These are phyloP conservation scores for Campoplex nolae DNA, from an alignment of 2,888 invertebrate species.

Conservation along the genomic window DNA sequence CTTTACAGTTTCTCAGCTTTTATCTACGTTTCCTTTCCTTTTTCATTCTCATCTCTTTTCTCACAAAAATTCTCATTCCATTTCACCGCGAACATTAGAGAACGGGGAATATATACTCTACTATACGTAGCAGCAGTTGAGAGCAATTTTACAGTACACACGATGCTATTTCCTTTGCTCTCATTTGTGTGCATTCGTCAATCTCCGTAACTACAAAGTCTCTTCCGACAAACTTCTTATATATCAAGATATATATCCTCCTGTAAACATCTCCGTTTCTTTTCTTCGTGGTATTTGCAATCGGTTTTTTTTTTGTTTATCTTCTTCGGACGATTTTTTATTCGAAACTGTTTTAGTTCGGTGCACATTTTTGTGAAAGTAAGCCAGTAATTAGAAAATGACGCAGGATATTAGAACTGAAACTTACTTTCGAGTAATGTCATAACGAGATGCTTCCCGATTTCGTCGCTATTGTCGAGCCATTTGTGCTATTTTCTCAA, in stretches of 20 bases:
- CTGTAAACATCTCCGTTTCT: neutral
- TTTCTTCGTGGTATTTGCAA: neutral
- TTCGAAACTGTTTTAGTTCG: neutral
- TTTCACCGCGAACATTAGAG: conserved; percentile 10
- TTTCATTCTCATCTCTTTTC: conserved; percentile 4
- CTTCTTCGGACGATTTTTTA: neutral
- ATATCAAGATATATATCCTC: neutral
- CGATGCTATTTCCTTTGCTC: conserved; percentile 23
- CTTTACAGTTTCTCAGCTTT: conserved; percentile 24
- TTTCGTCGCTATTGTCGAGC: neutral
- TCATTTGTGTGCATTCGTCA: conserved; percentile 1
- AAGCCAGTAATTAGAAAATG: neutral
- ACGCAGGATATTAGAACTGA: neutral
- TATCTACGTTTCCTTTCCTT: neutral
- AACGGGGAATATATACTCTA: neutral
- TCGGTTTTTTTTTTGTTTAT: neutral
- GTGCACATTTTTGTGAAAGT: neutral
- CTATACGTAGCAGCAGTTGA: conserved; percentile 42
- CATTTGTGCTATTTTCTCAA: neutral
- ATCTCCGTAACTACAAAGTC: conserved; percentile 36
- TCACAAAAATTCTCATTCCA: conserved; percentile 17
- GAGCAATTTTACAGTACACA: conserved; percentile 23
- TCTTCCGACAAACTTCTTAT: conserved; percentile 3
- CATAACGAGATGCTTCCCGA: neutral
- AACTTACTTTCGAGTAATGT: neutral